Conservation (phyloP, 2,113 vertebrate species). For the Lathamus discolor region DNA sequence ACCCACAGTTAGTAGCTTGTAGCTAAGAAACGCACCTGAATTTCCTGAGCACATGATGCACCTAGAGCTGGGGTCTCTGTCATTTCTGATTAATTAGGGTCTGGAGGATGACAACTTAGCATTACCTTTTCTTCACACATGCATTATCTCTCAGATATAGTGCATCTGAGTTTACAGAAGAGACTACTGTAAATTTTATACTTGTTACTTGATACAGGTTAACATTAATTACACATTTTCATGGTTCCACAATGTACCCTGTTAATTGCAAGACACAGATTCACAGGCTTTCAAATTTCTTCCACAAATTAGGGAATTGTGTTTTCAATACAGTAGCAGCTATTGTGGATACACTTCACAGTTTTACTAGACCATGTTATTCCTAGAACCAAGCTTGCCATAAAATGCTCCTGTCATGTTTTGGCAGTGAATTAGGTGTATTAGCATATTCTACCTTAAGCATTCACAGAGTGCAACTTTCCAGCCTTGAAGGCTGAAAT, state of each 20-base stretch:
- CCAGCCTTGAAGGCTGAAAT: not conserved
- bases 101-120: not conserved
- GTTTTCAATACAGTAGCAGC: not conserved
- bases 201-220: not conserved
- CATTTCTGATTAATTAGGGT: not conserved
- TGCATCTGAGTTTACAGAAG: not conserved
- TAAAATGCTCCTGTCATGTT: not conserved
- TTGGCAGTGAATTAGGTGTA: not conserved
- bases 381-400: not conserved
- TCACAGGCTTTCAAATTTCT: not conserved
- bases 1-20: not conserved
- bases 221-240: not conserved
- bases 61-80: not conserved
- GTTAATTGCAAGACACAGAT: not conserved
- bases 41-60: not conserved
- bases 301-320: not conserved
- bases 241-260: not conserved
- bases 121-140: not conserved
- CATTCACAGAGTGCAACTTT: not conserved
- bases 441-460: not conserved
- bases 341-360: not conserved
- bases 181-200: not conserved
- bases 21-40: not conserved
- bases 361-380: not conserved
- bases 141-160: not conserved